A percentile compares a stretch with the other conserved stretches of the same genome.
Conservation (phyloP, 2,797 vertebrate species). For the Sebastes cheni region DNA sequence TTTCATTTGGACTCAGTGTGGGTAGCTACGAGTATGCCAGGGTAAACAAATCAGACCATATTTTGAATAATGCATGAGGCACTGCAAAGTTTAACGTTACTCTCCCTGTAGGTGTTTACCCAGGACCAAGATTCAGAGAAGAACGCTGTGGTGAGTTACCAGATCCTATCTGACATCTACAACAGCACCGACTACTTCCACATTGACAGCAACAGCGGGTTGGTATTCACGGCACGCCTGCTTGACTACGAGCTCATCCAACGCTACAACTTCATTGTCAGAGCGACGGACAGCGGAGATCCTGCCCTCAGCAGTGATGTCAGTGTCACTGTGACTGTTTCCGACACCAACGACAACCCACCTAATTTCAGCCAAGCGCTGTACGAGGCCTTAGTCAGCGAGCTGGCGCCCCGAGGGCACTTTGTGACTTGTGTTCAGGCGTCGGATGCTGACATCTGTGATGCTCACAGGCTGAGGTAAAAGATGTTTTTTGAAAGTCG, state of each 20-base stretch:
- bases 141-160: conserved; percentile 89
- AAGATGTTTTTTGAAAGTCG: background rate
- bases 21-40: conserved; percentile 10
- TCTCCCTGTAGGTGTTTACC: conserved; percentile 80
- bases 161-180: conserved; percentile 88
- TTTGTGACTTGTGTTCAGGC: conserved; percentile 95
- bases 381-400: conserved; percentile 91
- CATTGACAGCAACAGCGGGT: conserved; percentile 88
- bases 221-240: conserved; percentile 85
- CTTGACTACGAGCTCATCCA: conserved; percentile 91
- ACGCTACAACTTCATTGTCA: conserved; percentile 86
- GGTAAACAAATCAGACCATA: conserved; percentile 26
- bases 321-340: conserved; percentile 84
- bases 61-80: conserved; percentile 55
- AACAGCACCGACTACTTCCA: conserved; percentile 90
- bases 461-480: conserved; percentile 83
- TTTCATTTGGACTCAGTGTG: background rate
- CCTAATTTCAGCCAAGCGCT: conserved; percentile 89
- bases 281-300: conserved; percentile 89
- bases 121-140: conserved; percentile 91
- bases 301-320: conserved; percentile 89
- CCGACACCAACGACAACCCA: conserved; percentile 94
- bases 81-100: conserved; percentile 18
- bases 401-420: conserved; percentile 90
- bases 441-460: conserved; percentile 90